A percentile compares a stretch with the other conserved stretches of the same genome.
Evolutionary conservation across 2,113 vertebrate genomes (phyloP).

Genomic region (Paraplagusia blochii): DNA sequence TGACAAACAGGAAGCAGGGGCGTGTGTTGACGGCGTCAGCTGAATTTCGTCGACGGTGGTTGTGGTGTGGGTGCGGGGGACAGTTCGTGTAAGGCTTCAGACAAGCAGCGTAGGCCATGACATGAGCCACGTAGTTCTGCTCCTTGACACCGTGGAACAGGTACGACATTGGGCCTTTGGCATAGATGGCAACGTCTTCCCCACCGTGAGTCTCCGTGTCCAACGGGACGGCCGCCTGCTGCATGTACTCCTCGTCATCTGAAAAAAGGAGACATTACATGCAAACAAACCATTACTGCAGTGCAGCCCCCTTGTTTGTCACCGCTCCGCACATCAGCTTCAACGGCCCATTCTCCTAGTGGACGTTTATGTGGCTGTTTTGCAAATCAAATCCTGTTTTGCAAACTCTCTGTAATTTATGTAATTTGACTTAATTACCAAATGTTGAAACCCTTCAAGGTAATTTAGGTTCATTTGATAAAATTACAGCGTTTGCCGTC

Average conservation of each 20-base stretch:
- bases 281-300: not conserved
- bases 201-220: constrained; percentile 79
- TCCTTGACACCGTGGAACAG: constrained; percentile 81
- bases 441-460: not conserved
- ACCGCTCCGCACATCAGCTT: not conserved
- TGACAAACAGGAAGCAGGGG: constrained; percentile 34
- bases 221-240: constrained; percentile 79
- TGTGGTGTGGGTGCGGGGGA: constrained; percentile 40
- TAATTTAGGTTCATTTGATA: constrained; percentile 11
- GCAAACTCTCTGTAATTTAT: constrained; percentile 33
- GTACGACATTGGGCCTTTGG: constrained; percentile 81
- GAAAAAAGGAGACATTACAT: constrained; percentile 3
- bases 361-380: constrained; percentile 15
- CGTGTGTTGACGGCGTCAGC: not conserved
- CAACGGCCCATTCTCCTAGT: not conserved
- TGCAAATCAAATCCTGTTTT: constrained; percentile 2
- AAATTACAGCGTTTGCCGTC: constrained; percentile 13
- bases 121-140: constrained; percentile 81
- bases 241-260: constrained; percentile 81
- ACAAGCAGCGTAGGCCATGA: constrained; percentile 79
- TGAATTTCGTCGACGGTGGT: constrained; percentile 12
- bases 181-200: constrained; percentile 80
- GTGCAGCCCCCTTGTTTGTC: not conserved
- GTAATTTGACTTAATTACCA: constrained; percentile 21
- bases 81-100: constrained; percentile 77